Percentiles rank a stretch among this genome's conserved stretches.
These are phyloP conservation scores for Caranx ignobilis DNA, from an alignment of 2,113 vertebrate genomes.

Conservation along the genomic window DNA sequence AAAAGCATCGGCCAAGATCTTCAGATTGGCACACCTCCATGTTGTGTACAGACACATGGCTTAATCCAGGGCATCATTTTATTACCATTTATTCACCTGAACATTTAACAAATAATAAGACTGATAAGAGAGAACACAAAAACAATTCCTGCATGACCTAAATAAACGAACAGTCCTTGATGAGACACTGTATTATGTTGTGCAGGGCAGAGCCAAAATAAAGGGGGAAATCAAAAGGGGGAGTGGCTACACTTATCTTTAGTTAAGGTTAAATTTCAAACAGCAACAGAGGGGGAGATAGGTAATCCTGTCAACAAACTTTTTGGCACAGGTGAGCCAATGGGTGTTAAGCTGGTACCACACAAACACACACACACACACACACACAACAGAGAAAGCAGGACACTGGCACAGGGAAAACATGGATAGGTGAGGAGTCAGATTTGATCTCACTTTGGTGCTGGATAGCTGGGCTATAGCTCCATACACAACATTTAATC, in stretches of 20 bases:
- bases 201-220: background rate
- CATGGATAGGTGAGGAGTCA: too few species aligned
- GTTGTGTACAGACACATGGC: background rate
- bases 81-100: background rate
- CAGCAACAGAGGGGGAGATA: slow-evolving; percentile 8
- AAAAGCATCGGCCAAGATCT: background rate
- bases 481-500: background rate
- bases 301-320: background rate
- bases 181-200: too few species aligned
- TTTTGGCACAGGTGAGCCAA: background rate
- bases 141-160: background rate
- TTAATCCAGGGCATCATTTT: background rate
- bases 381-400: background rate
- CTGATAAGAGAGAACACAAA: background rate
- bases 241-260: slow-evolving; percentile 16
- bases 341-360: background rate
- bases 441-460: background rate
- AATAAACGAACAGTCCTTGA: background rate
- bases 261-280: slow-evolving; percentile 58
- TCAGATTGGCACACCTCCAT: background rate
- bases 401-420: background rate
- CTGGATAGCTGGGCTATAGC: background rate
- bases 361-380: background rate
- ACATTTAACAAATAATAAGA: background rate
- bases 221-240: background rate